phyloP scores from a whole-genome alignment of 2,113 vertebrate species.

The Corvus cornix region DNA sequence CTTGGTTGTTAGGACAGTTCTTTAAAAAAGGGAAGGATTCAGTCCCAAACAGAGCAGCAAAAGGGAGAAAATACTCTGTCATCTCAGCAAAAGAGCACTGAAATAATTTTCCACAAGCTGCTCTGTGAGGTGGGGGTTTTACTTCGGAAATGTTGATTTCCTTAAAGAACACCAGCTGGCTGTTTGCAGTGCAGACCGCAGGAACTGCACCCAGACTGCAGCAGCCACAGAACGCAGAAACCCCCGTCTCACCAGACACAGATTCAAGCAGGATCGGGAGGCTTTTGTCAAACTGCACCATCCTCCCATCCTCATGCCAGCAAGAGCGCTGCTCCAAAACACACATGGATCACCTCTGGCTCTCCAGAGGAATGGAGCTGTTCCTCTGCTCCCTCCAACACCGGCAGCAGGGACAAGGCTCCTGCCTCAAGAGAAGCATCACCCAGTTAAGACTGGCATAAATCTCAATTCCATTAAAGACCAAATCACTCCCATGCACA shows the following conservation, averaged over 20 bases:
- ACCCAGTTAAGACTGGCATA: accelerated
- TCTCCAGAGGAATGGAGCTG: accelerated
- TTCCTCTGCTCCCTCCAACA: background rate
- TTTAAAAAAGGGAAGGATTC: background rate
- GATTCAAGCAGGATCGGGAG: accelerated
- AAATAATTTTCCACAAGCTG: background rate
- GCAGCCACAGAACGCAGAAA: background rate
- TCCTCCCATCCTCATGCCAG: background rate
- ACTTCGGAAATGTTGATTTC: background rate
- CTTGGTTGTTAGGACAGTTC: background rate
- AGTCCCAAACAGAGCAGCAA: background rate
- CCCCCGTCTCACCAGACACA: background rate
- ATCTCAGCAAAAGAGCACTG: background rate
- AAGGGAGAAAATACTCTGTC: background rate
- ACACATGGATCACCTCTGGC: background rate
- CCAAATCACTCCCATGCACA: background rate
- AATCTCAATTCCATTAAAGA: background rate
- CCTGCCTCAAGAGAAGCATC: background rate
- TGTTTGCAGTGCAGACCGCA: background rate
- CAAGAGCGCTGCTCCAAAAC: background rate
- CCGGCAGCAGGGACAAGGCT: accelerated
- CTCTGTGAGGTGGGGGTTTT: background rate
- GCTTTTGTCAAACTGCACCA: background rate
- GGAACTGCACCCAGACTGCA: background rate
- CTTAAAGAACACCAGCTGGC: background rate